Conservation (phyloP, 2,888 invertebrate genomes). For the Aricia artaxerxes region DNA sequence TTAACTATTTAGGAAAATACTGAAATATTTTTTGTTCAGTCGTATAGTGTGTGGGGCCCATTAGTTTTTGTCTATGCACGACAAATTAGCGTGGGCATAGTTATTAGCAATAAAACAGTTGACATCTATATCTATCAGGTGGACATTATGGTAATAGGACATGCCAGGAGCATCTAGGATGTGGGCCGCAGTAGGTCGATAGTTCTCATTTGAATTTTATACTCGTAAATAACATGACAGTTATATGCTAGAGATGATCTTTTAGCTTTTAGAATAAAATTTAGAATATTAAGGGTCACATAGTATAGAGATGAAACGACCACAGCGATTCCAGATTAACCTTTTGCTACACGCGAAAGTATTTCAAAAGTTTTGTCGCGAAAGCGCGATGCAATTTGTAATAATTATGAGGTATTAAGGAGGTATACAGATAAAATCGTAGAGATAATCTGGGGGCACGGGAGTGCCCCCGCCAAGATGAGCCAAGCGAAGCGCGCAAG, state of each 20-base stretch:
- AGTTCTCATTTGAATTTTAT: constrained; percentile 12
- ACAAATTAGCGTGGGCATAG: constrained; percentile 11
- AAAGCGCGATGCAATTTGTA: not conserved
- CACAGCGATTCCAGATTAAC: not conserved
- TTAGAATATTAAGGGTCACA: not conserved
- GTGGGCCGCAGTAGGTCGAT: constrained; percentile 10
- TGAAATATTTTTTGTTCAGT: not conserved
- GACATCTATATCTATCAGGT: constrained; percentile 8
- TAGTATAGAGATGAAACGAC: not conserved
- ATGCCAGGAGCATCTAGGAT: constrained; percentile 6
- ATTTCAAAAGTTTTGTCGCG: too few relatives aligned
- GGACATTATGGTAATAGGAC: constrained; percentile 10
- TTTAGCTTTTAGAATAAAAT: not conserved
- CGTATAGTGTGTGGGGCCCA: not conserved
- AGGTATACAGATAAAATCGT: not conserved
- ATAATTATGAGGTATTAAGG: not conserved
- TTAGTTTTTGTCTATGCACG: not conserved
- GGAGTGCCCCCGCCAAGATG: too few relatives aligned
- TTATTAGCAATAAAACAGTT: constrained; percentile 18
- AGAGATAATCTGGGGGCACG: too few relatives aligned
- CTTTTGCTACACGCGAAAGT: not conserved
- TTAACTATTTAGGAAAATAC: not conserved
- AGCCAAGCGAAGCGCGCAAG: too few relatives aligned
- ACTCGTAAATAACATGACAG: constrained; percentile 1
- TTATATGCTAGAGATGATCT: not conserved